phyloP scores from a whole-genome alignment of 2,113 vertebrate species.

The Ophthalmolycus amberensis region DNA sequence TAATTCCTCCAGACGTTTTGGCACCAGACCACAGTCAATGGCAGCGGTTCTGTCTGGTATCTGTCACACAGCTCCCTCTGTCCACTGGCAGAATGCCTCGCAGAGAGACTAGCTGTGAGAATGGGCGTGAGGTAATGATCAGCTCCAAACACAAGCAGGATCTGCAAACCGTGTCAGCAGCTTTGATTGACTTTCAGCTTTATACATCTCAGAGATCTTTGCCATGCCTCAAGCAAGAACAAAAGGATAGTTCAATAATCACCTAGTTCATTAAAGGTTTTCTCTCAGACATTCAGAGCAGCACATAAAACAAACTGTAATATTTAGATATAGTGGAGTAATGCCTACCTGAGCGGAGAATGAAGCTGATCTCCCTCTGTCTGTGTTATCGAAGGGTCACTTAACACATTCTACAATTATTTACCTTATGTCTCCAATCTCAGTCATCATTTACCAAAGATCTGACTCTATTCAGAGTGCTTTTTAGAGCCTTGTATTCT shows the following conservation, averaged over 20 bases:
- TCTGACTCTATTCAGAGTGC: background rate
- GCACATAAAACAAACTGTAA: too few species aligned
- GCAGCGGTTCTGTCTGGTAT: background rate
- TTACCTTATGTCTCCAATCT: background rate
- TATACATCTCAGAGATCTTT: too few species aligned
- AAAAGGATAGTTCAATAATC: too few species aligned
- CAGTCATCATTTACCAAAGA: background rate
- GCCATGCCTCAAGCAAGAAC: too few species aligned
- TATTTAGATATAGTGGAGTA: too few species aligned
- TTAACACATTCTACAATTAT: background rate
- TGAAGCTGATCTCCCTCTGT: too few species aligned
- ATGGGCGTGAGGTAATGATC: background rate
- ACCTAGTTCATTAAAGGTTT: too few species aligned
- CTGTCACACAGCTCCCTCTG: slow-evolving; percentile 12
- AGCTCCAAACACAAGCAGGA: background rate
- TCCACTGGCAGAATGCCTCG: background rate
- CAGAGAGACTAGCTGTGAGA: background rate
- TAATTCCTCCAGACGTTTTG: slow-evolving; percentile 17
- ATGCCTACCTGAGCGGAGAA: too few species aligned
- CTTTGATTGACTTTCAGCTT: too few species aligned
- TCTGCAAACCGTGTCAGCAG: too few species aligned
- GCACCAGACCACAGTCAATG: slow-evolving; percentile 5
- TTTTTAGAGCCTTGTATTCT: background rate
- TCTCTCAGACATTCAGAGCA: too few species aligned
- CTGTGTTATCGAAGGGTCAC: background rate